phyloP scores from a whole-genome alignment of 2,113 vertebrate genomes.

The Onychostoma macrolepis region DNA sequence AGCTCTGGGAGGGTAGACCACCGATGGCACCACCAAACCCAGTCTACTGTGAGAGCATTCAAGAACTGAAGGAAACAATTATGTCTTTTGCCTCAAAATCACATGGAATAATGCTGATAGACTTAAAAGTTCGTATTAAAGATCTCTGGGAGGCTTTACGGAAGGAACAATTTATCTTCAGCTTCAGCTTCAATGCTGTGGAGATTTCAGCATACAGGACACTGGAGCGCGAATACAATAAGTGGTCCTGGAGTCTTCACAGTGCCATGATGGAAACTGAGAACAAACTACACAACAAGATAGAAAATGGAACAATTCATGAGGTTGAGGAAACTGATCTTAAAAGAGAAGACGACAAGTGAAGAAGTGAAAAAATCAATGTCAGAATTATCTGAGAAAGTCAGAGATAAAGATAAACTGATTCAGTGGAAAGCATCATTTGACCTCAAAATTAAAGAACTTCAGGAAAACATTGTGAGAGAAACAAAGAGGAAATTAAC shows the following conservation, averaged over 20 bases:
- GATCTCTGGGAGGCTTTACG: conserved; percentile 23
- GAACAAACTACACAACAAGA: conserved; percentile 60
- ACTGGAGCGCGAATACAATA: conserved; percentile 31
- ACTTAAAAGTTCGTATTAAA: conserved; percentile 65
- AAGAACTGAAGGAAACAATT: conserved; percentile 28
- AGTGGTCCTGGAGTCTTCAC: conserved; percentile 52
- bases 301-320: conserved; percentile 31
- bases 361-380: conserved; percentile 53
- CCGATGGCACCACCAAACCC: conserved; percentile 62
- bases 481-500: not conserved
- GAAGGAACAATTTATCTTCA: conserved; percentile 67
- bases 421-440: not conserved
- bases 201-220: conserved; percentile 61
- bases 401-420: conserved; percentile 60
- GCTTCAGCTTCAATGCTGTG: conserved; percentile 72
- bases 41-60: conserved; percentile 49
- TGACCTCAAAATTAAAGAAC: not conserved
- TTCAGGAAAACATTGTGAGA: not conserved
- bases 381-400: conserved; percentile 37
- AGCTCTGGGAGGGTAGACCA: conserved; percentile 46
- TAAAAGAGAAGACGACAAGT: not conserved
- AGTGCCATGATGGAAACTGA: too few species aligned
- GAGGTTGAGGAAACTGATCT: not conserved
- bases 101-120: conserved; percentile 53
- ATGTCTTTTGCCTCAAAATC: conserved; percentile 6